phyloP scores from a whole-genome alignment of 2,888 invertebrate species.

The Eristalis tenax region DNA sequence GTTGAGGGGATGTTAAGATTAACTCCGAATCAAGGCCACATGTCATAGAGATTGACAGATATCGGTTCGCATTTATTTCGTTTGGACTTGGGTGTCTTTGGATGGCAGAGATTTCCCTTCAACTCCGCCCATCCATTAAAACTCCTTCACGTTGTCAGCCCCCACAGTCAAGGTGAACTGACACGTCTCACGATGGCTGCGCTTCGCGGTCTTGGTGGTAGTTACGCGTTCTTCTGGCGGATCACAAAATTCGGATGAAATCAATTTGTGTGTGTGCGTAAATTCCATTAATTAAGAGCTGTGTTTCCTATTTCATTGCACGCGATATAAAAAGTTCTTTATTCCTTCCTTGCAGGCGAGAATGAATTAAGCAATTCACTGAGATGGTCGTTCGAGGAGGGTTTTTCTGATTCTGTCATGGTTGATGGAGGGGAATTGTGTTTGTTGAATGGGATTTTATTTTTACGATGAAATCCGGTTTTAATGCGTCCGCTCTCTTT shows the following conservation, averaged over 20 bases:
- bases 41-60: neutral
- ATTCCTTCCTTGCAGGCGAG: too few relatives aligned
- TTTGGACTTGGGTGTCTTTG: too few relatives aligned
- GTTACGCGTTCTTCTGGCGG: neutral
- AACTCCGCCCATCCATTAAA: too few relatives aligned
- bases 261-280: neutral
- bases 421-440: neutral
- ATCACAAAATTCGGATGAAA: slow-evolving; percentile 11
- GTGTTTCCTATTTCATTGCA: neutral
- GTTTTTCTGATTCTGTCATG: too few relatives aligned
- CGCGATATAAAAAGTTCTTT: neutral
- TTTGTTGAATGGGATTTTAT: neutral
- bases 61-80: too few relatives aligned
- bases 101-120: too few relatives aligned
- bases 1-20: neutral
- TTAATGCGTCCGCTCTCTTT: neutral
- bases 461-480: neutral
- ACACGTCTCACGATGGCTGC: too few relatives aligned
- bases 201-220: too few relatives aligned
- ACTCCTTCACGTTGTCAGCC: too few relatives aligned
- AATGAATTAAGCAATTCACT: neutral
- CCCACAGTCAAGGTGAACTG: too few relatives aligned
- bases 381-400: neutral
- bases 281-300: neutral
- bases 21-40: neutral